A percentile compares a stretch with the other conserved stretches of the same genome.
These are phyloP conservation scores for Ifrita kowaldi DNA, from an alignment of 2,113 vertebrate species.

Conservation along the genomic window DNA sequence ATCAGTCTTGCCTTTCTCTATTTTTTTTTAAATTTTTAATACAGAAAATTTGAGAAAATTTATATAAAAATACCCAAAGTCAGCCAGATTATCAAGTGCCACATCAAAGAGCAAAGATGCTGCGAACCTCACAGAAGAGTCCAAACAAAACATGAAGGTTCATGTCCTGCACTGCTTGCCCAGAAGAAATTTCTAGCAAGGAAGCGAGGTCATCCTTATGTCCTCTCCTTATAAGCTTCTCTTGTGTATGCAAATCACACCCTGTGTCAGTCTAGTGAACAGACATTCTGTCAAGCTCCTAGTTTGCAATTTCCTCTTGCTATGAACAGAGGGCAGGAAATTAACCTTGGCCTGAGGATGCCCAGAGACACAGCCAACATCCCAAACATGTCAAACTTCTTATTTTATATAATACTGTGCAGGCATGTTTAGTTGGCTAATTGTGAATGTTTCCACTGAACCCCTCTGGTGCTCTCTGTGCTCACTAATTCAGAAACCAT, in stretches of 20 bases:
- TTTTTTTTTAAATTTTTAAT: background rate
- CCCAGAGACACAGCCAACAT: background rate
- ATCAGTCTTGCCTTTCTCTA: background rate
- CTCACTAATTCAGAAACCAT: background rate
- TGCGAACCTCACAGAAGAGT: background rate
- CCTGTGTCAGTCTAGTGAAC: background rate
- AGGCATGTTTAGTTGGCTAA: background rate
- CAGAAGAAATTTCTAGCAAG: background rate
- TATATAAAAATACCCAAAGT: background rate
- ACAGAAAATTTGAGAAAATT: background rate
- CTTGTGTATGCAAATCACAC: background rate
- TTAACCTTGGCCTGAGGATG: conserved; percentile 12
- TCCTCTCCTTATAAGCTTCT: background rate
- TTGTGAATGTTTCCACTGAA: background rate
- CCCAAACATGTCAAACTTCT: background rate
- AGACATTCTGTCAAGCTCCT: conserved; percentile 12
- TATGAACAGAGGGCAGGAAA: conserved; percentile 21
- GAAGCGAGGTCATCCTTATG: background rate
- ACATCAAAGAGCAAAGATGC: background rate
- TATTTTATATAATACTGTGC: background rate
- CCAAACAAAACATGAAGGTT: accelerated
- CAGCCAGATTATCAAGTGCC: background rate
- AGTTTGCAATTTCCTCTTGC: background rate
- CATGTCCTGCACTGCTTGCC: background rate
- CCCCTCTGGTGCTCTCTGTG: background rate